These are phyloP conservation scores for Elanoides forficatus DNA, from an alignment of 2,113 vertebrate species.

Conservation along the genomic window DNA sequence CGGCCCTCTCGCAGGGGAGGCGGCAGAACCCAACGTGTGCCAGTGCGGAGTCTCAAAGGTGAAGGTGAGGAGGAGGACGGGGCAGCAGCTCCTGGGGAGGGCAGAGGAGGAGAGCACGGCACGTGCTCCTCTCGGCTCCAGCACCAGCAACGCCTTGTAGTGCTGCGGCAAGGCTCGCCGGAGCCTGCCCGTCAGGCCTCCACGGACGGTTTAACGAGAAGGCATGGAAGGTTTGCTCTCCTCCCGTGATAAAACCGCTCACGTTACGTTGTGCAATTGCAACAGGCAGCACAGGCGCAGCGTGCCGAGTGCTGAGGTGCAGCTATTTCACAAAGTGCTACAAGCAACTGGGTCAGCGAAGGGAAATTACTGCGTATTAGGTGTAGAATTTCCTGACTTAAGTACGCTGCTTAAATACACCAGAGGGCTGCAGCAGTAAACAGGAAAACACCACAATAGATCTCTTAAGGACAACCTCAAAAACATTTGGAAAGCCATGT, in stretches of 20 bases:
- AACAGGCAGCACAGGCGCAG: neutral
- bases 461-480: neutral
- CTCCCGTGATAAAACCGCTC: neutral
- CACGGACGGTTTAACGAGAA: neutral
- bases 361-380: neutral
- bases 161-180: neutral
- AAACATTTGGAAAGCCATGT: neutral
- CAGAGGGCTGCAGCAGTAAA: neutral
- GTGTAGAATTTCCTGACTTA: constrained; percentile 25
- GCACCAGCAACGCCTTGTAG: neutral
- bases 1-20: neutral
- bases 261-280: fast-evolving
- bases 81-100: neutral
- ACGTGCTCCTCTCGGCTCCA: neutral
- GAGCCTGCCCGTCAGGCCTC: neutral
- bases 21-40: neutral
- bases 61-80: neutral
- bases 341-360: neutral
- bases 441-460: constrained; percentile 42
- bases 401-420: neutral
- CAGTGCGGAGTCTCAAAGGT: neutral
- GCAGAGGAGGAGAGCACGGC: neutral
- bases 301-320: neutral
- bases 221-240: neutral
- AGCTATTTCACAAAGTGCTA: neutral